A percentile compares a stretch with the other conserved stretches of the same genome.
phyloP scores from a whole-genome alignment of 2,888 invertebrate genomes.

The Cheilosia vernalis region DNA sequence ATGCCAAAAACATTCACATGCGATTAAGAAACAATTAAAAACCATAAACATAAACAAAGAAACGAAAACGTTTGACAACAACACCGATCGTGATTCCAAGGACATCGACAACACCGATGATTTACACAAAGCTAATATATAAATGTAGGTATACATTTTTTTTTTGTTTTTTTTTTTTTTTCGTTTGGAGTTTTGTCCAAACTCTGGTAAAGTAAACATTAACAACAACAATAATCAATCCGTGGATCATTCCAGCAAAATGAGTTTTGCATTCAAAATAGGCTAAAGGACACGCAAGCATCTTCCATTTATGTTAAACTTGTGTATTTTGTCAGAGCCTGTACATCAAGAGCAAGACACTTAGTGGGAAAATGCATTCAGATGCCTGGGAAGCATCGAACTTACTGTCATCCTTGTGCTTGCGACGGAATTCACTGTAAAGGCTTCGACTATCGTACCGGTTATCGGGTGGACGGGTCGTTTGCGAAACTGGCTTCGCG shows the following conservation, averaged over 20 bases:
- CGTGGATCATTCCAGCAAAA: slow-evolving; percentile 74
- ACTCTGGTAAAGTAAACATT: slow-evolving; percentile 43
- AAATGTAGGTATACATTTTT: slow-evolving; percentile 5
- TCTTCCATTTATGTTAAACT: slow-evolving; percentile 38
- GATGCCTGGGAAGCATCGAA: slow-evolving; percentile 77
- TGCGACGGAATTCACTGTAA: slow-evolving; percentile 85
- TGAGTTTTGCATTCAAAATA: slow-evolving; percentile 65
- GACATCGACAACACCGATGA: slow-evolving; percentile 74
- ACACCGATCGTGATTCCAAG: slow-evolving; percentile 74
- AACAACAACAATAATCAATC: slow-evolving; percentile 68
- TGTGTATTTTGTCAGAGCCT: slow-evolving; percentile 59
- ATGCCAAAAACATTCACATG: slow-evolving; percentile 66
- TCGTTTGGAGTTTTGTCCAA: slow-evolving; percentile 31
- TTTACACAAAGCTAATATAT: slow-evolving; percentile 68
- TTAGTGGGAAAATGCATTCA: slow-evolving; percentile 74
- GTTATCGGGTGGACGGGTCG: slow-evolving; percentile 81
- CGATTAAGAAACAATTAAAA: slow-evolving; percentile 41
- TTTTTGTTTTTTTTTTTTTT: slow-evolving; percentile 10
- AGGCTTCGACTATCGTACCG: slow-evolving; percentile 81
- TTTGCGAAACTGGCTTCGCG: slow-evolving; percentile 68
- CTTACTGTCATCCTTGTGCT: slow-evolving; percentile 88
- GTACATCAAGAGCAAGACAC: slow-evolving; percentile 73
- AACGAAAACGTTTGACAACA: slow-evolving; percentile 60
- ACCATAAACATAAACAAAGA: slow-evolving; percentile 14
- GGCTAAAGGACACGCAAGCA: slow-evolving; percentile 71